phyloP scores from a whole-genome alignment of 2,113 vertebrate species.

The Bos indicus region DNA sequence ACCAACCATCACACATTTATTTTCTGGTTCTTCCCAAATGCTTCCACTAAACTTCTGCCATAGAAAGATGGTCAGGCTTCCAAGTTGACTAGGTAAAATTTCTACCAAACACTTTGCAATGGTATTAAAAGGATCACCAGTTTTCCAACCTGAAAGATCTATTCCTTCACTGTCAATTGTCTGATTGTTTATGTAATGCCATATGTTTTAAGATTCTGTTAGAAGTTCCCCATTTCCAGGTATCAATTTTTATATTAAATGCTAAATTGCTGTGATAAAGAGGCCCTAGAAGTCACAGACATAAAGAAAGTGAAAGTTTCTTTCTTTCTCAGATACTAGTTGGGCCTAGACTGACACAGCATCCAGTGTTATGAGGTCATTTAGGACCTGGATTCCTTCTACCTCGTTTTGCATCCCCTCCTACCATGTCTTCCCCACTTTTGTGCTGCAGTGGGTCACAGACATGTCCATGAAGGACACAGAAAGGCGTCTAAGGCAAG shows the following conservation, averaged over 20 bases:
- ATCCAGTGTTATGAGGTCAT: not conserved
- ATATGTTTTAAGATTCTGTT: not conserved
- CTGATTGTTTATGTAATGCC: not conserved
- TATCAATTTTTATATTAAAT: not conserved
- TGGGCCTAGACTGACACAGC: not conserved
- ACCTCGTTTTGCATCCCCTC: not conserved
- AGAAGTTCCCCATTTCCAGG: not conserved
- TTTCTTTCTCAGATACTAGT: not conserved
- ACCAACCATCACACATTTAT: not conserved
- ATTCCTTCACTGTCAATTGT: not conserved
- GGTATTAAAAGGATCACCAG: not conserved
- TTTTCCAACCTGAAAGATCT: not conserved
- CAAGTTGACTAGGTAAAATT: not conserved
- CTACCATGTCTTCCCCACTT: not conserved
- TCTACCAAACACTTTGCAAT: not conserved
- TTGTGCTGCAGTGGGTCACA: not conserved
- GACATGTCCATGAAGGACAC: not conserved
- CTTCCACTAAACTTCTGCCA: not conserved
- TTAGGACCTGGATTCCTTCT: not conserved
- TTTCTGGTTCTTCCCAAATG: not conserved
- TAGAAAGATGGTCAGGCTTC: not conserved
- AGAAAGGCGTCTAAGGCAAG: not conserved
- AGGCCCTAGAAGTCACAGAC: not conserved
- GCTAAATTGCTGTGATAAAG: not conserved
- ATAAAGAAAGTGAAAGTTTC: not conserved